Base-by-base conservation (phyloP, 2,888 invertebrate genomes). In the Petrolisthes cinctipes region DNA sequence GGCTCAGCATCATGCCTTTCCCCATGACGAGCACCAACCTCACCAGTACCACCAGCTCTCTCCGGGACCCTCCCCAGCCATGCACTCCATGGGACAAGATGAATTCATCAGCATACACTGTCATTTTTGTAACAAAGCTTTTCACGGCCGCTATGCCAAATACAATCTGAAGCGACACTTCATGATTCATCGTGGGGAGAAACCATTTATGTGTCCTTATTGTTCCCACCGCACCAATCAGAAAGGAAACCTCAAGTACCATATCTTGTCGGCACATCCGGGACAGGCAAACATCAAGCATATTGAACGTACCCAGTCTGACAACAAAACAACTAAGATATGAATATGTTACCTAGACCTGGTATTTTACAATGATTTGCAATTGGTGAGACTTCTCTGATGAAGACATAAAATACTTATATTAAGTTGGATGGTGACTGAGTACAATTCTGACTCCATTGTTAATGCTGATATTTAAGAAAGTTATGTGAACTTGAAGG, bases 121-220 rank as follows among this genome's bases (percentile, higher is more conserved):
- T 57, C 71, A 80, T 66, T 86, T 89, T 54, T 89, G 89, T 66
- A 78, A 83, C 83, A 86, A 83, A 51, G 66, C 84, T 56, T 89
- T 89, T 66, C 81, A 78, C 57, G 90, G 90, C 53, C 75, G 86
- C 9, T 86, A 88, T 23, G 84, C 83, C 80, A 89, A 89, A 73
- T 89, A 86, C 78, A 89, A 89, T 75, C 76, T 89, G 76, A 89
- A 89, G 82, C 81, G 89, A 9, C 89, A 89, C 78, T 76, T 86
- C 61, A 86, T 89, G 82, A 86, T 89, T 66, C 89, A 89, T 78
- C 86, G 86, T 75, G 89, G 89, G 11, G 89, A 89, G 82, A 89
- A 89, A 76, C 89, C 89, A 51, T 89, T 86, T 73, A 17, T 82
- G 78, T 89, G 89, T 37, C 84, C 86, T 53, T 85, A 75, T 57